Evolutionary conservation across 2,888 invertebrate species (phyloP), one percentile per base, ranked within the genome.

Genomic region (Amiota minor): DNA sequence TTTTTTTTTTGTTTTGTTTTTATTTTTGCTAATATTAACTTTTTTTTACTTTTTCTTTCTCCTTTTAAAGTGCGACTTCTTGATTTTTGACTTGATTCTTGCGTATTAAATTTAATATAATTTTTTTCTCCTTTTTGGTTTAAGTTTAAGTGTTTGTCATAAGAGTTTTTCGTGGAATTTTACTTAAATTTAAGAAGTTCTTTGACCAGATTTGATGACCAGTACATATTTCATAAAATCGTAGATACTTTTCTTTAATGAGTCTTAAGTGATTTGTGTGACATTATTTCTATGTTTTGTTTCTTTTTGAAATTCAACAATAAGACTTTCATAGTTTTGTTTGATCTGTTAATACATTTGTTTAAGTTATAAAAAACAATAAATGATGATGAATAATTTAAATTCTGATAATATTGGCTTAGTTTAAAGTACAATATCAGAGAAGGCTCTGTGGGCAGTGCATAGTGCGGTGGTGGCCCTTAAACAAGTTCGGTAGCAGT

Each of bases 181-280:
- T 16, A 20, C 23, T 35, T 45, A 12, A 53, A 9, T 68, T 68
- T 68, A 68, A 68, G 67, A 50, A 53, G 67, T 68, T 68, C 67
- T 68, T 68, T 68, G 67, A 68, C 67, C 67, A 68, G 67, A 68
- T 68, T 68, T 68, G 23, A 35, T 68, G 67, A 50, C 23, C 8
- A 68, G 18, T 20, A 9, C 18, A 16, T 9, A 67, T 45, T 18
- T 65, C 8, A 9, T 12, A 12, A 1, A 2, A 11, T 62, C 12
- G 1, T 2, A 23, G 56, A 20, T n/a, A 50, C n/a, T 50, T 50
- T 50, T 35, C 35, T 35, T 35, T 35, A 35, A 35, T 50, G 53
- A 18, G 16, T 4, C 11, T 20, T 18, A 59, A 16, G 45, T n/a
- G 62, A n/a, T n/a, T n/a, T 62, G 62, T 62, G 62, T 23, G 62